Evolutionary conservation across 2,888 invertebrate species (phyloP).

Genomic region (Papilio protenor): DNA sequence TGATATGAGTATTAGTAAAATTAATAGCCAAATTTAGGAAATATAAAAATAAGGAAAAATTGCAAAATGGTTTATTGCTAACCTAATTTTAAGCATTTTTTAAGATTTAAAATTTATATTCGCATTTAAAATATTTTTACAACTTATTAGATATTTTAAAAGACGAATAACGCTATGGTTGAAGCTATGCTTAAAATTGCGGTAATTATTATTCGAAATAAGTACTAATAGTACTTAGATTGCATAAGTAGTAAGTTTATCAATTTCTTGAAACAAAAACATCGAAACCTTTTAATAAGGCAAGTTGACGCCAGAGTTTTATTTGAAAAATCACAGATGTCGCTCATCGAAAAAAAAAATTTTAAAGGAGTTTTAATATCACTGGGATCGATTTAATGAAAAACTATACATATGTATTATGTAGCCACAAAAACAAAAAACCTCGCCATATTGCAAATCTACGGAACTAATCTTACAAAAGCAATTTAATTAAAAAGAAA

Average conservation of each 20-base stretch:
- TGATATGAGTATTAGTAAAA: slow-evolving; percentile 34
- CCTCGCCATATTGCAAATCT: too few relatives aligned
- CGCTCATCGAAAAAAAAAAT: neutral
- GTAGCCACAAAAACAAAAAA: too few relatives aligned
- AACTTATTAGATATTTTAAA: neutral
- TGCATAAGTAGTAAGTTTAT: neutral
- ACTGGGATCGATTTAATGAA: neutral
- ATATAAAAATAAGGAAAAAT: neutral
- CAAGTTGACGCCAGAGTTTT: neutral
- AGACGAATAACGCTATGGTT: neutral
- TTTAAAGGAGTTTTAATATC: neutral
- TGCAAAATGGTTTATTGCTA: neutral
- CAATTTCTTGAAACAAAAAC: neutral
- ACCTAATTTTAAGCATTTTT: neutral
- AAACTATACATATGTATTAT: neutral
- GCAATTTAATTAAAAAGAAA: too few relatives aligned
- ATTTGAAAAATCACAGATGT: neutral
- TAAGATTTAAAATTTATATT: neutral
- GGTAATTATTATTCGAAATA: neutral
- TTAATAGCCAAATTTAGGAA: slow-evolving; percentile 30
- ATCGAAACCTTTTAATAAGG: neutral
- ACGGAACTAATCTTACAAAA: too few relatives aligned
- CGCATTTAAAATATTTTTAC: neutral
- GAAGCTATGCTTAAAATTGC: neutral
- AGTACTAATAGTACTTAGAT: neutral